Percentiles rank a stretch among this genome's conserved stretches.
These are phyloP conservation scores for Drosophila pseudotakahashii DNA, from an alignment of 2,888 invertebrate species.

Conservation along the genomic window DNA sequence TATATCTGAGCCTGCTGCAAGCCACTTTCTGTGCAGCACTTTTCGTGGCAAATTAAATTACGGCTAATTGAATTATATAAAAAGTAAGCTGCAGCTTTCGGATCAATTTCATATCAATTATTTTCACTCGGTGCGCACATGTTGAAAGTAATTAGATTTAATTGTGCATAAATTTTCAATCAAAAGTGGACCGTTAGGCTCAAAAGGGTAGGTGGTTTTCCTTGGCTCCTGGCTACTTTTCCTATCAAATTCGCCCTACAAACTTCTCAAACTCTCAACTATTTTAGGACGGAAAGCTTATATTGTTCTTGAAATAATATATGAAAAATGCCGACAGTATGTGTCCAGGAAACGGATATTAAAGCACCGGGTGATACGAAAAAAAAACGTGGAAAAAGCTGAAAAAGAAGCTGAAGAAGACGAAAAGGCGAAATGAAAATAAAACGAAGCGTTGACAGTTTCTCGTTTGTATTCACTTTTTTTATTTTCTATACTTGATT, in stretches of 20 bases:
- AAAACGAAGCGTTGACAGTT: conserved; percentile 39
- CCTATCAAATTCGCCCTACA: too few species aligned
- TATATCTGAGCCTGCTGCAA: neutral
- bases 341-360: conserved; percentile 70
- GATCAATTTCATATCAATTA: conserved; percentile 23
- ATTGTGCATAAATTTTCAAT: conserved; percentile 65
- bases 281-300: neutral
- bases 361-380: conserved; percentile 48
- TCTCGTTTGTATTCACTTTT: conserved; percentile 1
- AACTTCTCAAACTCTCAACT: too few species aligned
- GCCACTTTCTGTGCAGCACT: conserved; percentile 11
- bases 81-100: conserved; percentile 8
- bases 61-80: conserved; percentile 29
- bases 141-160: conserved; percentile 61
- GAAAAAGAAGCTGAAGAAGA: neutral
- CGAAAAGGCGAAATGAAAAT: conserved; percentile 33
- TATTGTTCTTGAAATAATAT: conserved; percentile 10
- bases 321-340: conserved; percentile 45
- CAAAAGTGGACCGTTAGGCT: conserved; percentile 35
- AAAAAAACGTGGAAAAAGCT: neutral
- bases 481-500: neutral
- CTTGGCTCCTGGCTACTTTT: too few species aligned
- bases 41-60: conserved; percentile 23
- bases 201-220: neutral
- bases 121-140: conserved; percentile 4